Conservation (phyloP, 2,888 invertebrate genomes). For the Marronus borbonicus region DNA sequence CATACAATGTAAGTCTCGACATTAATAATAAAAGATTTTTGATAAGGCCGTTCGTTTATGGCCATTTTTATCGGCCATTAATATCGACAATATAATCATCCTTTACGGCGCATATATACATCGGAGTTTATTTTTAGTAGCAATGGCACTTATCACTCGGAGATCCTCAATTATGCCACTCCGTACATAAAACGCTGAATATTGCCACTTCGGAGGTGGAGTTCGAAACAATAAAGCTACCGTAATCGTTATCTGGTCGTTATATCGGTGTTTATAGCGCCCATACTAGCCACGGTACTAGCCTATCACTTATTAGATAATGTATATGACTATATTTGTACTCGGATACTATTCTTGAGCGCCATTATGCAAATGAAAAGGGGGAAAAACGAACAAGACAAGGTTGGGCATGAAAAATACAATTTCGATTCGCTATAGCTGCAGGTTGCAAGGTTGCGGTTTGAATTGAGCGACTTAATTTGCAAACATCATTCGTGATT, state of each 20-base stretch:
- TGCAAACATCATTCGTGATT: slow-evolving; percentile 34
- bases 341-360: slow-evolving; percentile 24
- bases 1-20: too few relatives aligned
- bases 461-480: slow-evolving; percentile 12
- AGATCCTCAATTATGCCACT: slow-evolving; percentile 42
- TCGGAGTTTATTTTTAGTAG: slow-evolving; percentile 37
- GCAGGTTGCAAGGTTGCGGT: slow-evolving; percentile 13
- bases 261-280: slow-evolving; percentile 51
- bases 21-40: neutral
- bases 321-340: slow-evolving; percentile 43
- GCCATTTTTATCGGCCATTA: neutral
- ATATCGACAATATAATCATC: slow-evolving; percentile 18
- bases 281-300: slow-evolving; percentile 42
- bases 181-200: slow-evolving; percentile 39
- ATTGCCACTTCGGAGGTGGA: slow-evolving; percentile 44
- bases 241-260: slow-evolving; percentile 48
- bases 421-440: slow-evolving; percentile 18
- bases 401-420: slow-evolving; percentile 34
- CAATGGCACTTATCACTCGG: slow-evolving; percentile 22
- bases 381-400: slow-evolving; percentile 17
- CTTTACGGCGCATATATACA: neutral
- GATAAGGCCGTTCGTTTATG: neutral
- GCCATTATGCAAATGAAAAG: slow-evolving; percentile 41
- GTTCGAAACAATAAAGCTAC: slow-evolving; percentile 51
- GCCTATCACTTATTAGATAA: slow-evolving; percentile 46